Evolutionary conservation across 2,113 vertebrate species (phyloP).

Genomic region (Scartelaos histophorus): DNA sequence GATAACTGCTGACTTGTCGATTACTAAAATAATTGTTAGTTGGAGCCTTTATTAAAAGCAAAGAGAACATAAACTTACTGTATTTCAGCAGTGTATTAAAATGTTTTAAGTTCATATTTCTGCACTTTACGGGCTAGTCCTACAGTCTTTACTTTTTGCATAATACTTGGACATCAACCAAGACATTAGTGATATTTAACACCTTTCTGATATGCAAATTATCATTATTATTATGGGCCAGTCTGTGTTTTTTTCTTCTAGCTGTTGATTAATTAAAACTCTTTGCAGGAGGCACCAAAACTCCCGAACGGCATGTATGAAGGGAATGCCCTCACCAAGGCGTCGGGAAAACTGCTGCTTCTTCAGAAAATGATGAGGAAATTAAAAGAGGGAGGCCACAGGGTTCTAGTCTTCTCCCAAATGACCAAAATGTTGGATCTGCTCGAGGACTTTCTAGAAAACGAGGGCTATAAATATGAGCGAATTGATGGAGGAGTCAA

Average conservation of each 20-base stretch:
- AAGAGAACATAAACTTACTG: too few species aligned
- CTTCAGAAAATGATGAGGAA: slow-evolving; percentile 96
- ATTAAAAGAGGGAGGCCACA: slow-evolving; percentile 92
- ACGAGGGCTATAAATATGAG: slow-evolving; percentile 97
- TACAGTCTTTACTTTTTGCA: too few species aligned
- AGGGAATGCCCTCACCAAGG: slow-evolving; percentile 88
- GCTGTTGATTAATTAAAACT: not conserved
- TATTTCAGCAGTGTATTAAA: too few species aligned
- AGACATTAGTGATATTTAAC: too few species aligned
- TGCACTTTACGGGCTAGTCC: too few species aligned
- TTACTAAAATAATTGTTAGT: too few species aligned
- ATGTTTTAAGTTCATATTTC: too few species aligned
- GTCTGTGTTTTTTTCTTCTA: not conserved
- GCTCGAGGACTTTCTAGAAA: slow-evolving; percentile 94
- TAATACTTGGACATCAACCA: too few species aligned
- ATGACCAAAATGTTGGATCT: slow-evolving; percentile 99
- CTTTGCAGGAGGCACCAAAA: slow-evolving; percentile 90
- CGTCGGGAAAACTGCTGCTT: slow-evolving; percentile 90
- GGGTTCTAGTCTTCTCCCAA: slow-evolving; percentile 97
- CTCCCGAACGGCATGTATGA: slow-evolving; percentile 99
- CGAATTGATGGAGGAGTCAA: slow-evolving; percentile 96
- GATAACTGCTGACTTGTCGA: too few species aligned
- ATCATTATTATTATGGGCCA: too few species aligned
- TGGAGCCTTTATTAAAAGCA: too few species aligned
- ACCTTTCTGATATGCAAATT: too few species aligned